Evolutionary conservation across 2,888 invertebrate genomes (phyloP).

Genomic region (Junonia oenone): DNA sequence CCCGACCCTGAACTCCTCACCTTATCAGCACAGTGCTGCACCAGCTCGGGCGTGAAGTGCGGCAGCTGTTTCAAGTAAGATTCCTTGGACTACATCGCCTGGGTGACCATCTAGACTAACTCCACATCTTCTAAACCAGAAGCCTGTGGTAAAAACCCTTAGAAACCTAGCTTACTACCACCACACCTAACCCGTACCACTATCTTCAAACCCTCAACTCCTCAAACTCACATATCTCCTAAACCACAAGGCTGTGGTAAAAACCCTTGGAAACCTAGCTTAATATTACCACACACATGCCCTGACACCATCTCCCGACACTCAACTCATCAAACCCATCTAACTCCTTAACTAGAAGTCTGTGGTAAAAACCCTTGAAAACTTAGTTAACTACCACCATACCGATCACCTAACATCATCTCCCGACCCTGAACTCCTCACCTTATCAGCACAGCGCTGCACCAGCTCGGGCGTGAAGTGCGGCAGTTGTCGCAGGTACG

Average conservation of each 20-base stretch:
- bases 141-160: neutral
- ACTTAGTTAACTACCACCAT: neutral
- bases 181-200: no score
- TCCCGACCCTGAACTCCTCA: constrained; percentile 37
- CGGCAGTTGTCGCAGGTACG: constrained; percentile 97
- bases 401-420: no score
- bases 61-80: no score
- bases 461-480: constrained; percentile 95
- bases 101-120: no score
- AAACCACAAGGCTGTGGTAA: neutral
- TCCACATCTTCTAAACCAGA: neutral
- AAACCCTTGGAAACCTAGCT: neutral
- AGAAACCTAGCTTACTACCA: neutral
- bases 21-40: no score
- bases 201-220: neutral
- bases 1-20: neutral
- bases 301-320: neutral
- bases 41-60: no score
- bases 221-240: constrained; percentile 47
- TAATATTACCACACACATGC: no score
- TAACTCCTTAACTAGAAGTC: neutral
- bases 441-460: constrained; percentile 94
- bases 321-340: constrained; percentile 5
- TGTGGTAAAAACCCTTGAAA: neutral
- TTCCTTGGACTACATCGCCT: no score